These are phyloP conservation scores for Alectoris magna DNA, from an alignment of 2,797 vertebrate species.

Conservation along the genomic window DNA sequence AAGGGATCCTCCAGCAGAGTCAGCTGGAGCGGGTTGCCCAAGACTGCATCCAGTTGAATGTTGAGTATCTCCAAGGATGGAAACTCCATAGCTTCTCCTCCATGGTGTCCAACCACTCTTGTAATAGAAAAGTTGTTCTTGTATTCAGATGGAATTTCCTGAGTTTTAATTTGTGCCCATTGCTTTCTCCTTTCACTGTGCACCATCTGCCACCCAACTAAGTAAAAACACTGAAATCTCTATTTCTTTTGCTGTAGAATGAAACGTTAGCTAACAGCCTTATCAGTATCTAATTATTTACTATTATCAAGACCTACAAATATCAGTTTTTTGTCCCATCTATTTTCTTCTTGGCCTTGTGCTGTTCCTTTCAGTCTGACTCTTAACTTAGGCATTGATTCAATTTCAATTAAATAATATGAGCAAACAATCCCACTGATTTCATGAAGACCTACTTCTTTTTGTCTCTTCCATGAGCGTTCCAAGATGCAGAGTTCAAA, in stretches of 20 bases:
- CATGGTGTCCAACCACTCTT: not conserved
- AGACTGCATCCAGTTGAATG: not conserved
- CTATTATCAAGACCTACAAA: not conserved
- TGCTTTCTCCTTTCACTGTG: not conserved
- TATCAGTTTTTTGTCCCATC: not conserved
- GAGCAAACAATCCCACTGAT: not conserved
- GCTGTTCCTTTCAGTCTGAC: not conserved
- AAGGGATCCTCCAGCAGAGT: not conserved
- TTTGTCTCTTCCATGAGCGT: not conserved
- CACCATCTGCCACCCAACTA: not conserved
- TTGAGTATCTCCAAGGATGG: not conserved
- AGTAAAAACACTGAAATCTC: not conserved
- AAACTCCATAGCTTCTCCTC: not conserved
- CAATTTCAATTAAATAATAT: not conserved
- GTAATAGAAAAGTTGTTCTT: not conserved
- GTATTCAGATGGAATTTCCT: not conserved
- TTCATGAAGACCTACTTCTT: not conserved
- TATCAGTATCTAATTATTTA: not conserved
- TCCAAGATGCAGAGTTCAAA: not conserved
- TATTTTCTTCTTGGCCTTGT: not conserved
- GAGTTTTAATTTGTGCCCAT: not conserved
- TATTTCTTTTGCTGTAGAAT: not conserved
- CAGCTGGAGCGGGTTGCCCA: not conserved
- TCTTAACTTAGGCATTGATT: not conserved
- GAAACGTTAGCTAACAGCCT: not conserved